Conservation (phyloP, 1,140 invertebrate genomes). For the Drosophila mojavensis region DNA sequence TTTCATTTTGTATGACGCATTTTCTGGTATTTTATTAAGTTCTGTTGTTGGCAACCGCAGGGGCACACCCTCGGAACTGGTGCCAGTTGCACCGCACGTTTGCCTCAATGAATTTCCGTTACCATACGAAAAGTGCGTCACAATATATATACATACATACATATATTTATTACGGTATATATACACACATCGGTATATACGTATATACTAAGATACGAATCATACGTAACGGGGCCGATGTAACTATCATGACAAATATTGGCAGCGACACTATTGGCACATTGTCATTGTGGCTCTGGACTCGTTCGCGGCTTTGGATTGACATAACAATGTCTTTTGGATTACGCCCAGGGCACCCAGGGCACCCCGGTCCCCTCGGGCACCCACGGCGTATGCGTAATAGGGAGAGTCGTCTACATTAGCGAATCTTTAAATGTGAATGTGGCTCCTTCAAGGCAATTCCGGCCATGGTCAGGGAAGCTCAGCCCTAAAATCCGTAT, state of each 20-base stretch:
- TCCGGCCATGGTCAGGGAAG: conserved; percentile 1
- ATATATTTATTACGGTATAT: neutral
- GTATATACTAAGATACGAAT: neutral
- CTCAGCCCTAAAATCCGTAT: conserved; percentile 2
- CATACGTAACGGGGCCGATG: conserved; percentile 1
- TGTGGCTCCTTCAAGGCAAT: neutral
- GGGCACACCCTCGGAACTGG: neutral
- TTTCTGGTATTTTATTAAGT: neutral
- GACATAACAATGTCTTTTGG: conserved; percentile 35
- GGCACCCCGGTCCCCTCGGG: neutral
- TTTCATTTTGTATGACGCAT: conserved; percentile 2
- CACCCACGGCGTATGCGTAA: too few species aligned
- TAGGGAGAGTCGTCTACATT: too few species aligned
- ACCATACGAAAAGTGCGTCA: conserved; percentile 23
- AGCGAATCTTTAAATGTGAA: too few species aligned
- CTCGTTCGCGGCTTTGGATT: conserved; percentile 1
- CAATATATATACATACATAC: neutral
- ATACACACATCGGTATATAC: neutral
- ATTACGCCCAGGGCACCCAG: neutral
- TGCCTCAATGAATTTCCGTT: conserved; percentile 1
- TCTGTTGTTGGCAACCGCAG: conserved; percentile 26
- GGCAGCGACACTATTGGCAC: conserved; percentile 1
- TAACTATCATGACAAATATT: neutral
- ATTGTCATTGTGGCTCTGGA: conserved; percentile 6
- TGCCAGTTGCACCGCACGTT: conserved; percentile 9